phyloP scores from a whole-genome alignment of 1,140 invertebrate genomes.

The Steinernema khuongi region DNA sequence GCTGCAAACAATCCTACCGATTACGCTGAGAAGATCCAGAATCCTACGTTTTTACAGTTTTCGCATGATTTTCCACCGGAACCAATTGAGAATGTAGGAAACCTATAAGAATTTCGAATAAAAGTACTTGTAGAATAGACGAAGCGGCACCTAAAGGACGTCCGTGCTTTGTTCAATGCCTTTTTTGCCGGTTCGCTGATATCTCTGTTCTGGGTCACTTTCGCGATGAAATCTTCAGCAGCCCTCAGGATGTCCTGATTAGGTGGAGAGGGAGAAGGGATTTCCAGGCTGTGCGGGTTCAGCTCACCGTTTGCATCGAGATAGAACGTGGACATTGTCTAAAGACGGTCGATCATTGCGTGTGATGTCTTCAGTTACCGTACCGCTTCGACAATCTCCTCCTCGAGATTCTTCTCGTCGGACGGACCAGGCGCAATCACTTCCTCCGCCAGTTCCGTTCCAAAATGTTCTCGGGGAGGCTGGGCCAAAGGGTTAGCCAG shows the following conservation, averaged over 20 bases:
- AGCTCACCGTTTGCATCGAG: constrained; percentile 30
- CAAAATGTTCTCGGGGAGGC: background rate
- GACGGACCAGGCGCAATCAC: background rate
- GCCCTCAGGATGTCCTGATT: constrained; percentile 18
- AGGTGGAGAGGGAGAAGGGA: constrained; percentile 27
- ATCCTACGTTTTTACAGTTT: constrained; percentile 1
- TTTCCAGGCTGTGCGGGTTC: constrained; percentile 32
- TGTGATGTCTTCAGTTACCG: background rate
- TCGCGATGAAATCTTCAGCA: constrained; percentile 2
- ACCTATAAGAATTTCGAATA: background rate
- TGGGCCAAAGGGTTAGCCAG: background rate
- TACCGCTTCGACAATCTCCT: background rate
- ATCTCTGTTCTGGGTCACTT: background rate
- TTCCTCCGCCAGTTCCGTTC: background rate
- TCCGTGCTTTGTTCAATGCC: constrained; percentile 4
- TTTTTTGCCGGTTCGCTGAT: background rate
- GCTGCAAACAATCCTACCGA: background rate
- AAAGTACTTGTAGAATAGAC: background rate
- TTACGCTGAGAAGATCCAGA: background rate
- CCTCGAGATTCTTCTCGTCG: constrained; percentile 6
- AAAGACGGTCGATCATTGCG: background rate
- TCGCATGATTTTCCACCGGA: background rate
- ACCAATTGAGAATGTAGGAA: background rate
- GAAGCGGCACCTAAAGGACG: background rate
- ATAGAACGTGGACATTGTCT: constrained; percentile 34